Evolutionary conservation across 2,797 vertebrate species (phyloP).

Genomic region (Neoniphon sammara): DNA sequence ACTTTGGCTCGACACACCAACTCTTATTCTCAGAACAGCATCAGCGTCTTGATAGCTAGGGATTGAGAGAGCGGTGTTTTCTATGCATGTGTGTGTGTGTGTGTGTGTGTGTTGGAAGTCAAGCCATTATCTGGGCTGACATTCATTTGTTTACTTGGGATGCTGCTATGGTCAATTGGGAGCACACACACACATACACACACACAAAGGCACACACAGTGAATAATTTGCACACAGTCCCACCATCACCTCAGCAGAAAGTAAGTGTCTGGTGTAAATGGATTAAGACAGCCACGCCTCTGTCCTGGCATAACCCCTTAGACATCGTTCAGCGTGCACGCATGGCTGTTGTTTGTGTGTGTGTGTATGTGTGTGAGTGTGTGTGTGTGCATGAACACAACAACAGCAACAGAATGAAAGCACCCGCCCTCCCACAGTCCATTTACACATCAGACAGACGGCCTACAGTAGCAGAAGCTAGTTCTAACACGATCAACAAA

Average conservation of each 20-base stretch:
- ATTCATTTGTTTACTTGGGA: constrained; percentile 3
- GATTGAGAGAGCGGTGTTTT: not conserved
- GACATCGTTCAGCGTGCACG: constrained; percentile 22
- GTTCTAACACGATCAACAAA: constrained; percentile 29
- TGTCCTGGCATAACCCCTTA: constrained; percentile 38
- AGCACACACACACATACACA: constrained; percentile 13
- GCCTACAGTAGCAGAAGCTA: constrained; percentile 12
- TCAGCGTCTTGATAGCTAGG: not conserved
- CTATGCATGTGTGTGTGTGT: not conserved
- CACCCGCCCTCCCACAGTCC: not conserved
- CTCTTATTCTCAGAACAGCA: no score
- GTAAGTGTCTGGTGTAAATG: constrained; percentile 39
- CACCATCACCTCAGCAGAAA: not conserved
- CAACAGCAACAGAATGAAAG: constrained; percentile 25
- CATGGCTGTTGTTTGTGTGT: not conserved
- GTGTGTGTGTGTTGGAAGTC: constrained; percentile 1
- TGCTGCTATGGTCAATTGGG: constrained; percentile 1
- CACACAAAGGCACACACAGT: not conserved
- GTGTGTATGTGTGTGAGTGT: constrained; percentile 3
- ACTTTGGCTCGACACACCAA: no score
- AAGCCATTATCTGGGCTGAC: constrained; percentile 21
- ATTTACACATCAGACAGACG: constrained; percentile 62
- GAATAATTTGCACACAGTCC: not conserved
- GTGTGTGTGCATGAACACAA: constrained; percentile 2
- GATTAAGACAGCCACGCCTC: constrained; percentile 24